phyloP scores from a whole-genome alignment of 2,113 vertebrate genomes.

The Corynorhinus townsendii region DNA sequence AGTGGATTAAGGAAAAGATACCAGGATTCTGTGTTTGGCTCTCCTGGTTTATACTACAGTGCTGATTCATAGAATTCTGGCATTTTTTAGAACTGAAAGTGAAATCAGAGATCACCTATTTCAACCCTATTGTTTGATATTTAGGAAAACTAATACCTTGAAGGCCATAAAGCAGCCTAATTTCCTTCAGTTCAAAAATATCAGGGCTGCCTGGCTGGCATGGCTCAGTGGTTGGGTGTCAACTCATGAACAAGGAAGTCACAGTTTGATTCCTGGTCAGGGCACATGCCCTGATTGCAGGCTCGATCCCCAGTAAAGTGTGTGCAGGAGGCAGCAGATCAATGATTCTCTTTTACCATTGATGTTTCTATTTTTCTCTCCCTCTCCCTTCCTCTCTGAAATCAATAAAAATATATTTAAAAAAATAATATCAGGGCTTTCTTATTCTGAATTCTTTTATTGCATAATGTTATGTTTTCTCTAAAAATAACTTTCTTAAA shows the following conservation, averaged over 20 bases:
- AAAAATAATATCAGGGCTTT: neutral
- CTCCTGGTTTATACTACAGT: neutral
- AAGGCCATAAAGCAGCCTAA: neutral
- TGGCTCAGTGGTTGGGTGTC: too few relatives aligned
- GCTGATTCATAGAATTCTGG: neutral
- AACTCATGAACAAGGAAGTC: too few relatives aligned
- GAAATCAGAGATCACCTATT: conserved; percentile 11
- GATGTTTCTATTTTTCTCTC: too few relatives aligned
- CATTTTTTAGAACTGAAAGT: conserved; percentile 2
- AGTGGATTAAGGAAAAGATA: conserved; percentile 22
- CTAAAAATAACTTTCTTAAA: neutral
- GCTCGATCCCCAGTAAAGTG: too few relatives aligned
- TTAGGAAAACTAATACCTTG: neutral
- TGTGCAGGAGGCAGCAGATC: too few relatives aligned
- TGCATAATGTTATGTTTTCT: conserved; percentile 12
- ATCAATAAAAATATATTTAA: too few relatives aligned
- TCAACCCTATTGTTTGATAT: neutral
- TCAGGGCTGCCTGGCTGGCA: neutral
- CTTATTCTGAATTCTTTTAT: conserved; percentile 20
- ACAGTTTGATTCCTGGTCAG: too few relatives aligned
- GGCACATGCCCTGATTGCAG: too few relatives aligned
- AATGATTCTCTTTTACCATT: too few relatives aligned
- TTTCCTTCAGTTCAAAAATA: neutral
- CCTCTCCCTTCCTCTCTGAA: too few relatives aligned
- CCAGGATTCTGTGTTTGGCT: neutral